Percentiles rank a stretch among this genome's conserved stretches.
Evolutionary conservation across 1,140 invertebrate genomes (phyloP).

Genomic region (Apocrypta bakeri): DNA sequence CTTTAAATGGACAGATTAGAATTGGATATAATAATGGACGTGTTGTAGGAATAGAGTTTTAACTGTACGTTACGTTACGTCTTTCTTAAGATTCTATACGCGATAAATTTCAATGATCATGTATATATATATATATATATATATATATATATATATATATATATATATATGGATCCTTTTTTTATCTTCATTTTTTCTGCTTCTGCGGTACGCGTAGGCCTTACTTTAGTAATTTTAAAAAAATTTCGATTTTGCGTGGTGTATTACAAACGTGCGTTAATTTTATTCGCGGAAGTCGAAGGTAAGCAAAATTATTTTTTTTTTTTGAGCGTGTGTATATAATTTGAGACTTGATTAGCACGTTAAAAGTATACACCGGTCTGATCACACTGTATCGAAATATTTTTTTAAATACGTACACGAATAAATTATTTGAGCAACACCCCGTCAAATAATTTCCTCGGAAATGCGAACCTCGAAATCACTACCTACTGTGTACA

Average conservation of each 20-base stretch:
- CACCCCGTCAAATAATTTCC: not conserved
- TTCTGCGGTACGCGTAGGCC: slow-evolving; percentile 16
- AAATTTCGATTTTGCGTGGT: not conserved
- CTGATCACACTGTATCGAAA: not conserved
- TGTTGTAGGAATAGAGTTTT: too few relatives aligned
- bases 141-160: too few relatives aligned
- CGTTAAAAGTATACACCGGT: not conserved
- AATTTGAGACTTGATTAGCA: not conserved
- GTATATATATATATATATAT: too few relatives aligned
- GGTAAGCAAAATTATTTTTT: too few relatives aligned
- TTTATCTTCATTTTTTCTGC: not conserved
- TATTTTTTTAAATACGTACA: slow-evolving; percentile 1
- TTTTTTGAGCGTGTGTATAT: not conserved
- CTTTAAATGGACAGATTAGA: too few relatives aligned
- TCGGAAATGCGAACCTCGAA: not conserved
- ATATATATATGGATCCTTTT: too few relatives aligned
- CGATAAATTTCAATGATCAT: too few relatives aligned
- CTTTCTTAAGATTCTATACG: too few relatives aligned
- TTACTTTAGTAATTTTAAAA: not conserved
- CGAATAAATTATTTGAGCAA: not conserved
- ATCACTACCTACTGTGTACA: not conserved
- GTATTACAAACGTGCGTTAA: not conserved
- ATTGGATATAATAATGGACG: too few relatives aligned
- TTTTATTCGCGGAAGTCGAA: not conserved
- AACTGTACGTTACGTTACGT: too few relatives aligned